phyloP scores from a whole-genome alignment of 1,140 invertebrate species.

The Dryas iulia region DNA sequence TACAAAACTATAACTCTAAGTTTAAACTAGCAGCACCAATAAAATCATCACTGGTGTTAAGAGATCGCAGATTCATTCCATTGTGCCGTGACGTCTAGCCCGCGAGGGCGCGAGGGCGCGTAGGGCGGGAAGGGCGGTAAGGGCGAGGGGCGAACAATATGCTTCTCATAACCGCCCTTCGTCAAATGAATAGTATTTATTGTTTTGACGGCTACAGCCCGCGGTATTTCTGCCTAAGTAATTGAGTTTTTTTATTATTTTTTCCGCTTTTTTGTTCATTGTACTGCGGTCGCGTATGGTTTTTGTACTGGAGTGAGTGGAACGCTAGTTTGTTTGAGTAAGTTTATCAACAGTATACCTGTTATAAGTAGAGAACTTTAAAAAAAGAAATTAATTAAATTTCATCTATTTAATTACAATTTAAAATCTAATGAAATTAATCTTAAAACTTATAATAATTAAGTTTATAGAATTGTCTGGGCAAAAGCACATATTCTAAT shows the following conservation, averaged over 20 bases:
- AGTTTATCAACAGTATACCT: too few species aligned
- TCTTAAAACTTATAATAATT: too few species aligned
- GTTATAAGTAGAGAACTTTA: too few species aligned
- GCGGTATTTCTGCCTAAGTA: conserved; percentile 4
- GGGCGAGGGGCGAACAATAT: conserved; percentile 44
- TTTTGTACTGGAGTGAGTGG: background rate
- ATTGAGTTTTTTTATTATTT: background rate
- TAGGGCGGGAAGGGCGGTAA: too few species aligned
- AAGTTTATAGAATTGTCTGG: too few species aligned
- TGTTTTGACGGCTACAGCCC: conserved; percentile 41
- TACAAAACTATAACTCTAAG: too few species aligned
- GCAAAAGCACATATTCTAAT: too few species aligned
- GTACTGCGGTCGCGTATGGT: background rate
- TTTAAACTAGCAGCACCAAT: background rate
- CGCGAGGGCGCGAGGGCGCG: conserved; percentile 27
- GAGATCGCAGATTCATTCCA: conserved; percentile 52
- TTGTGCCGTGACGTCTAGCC: conserved; percentile 38
- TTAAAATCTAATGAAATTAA: too few species aligned
- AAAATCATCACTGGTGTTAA: conserved; percentile 18
- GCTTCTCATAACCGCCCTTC: conserved; percentile 45
- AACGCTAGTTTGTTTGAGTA: background rate
- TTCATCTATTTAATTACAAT: too few species aligned
- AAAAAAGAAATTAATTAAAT: too few species aligned
- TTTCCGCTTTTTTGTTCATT: too few species aligned
- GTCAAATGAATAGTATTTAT: conserved; percentile 50